A percentile compares a stretch with the other conserved stretches of the same genome.
Conservation (phyloP, 2,113 vertebrate species). For the Micromys minutus region DNA sequence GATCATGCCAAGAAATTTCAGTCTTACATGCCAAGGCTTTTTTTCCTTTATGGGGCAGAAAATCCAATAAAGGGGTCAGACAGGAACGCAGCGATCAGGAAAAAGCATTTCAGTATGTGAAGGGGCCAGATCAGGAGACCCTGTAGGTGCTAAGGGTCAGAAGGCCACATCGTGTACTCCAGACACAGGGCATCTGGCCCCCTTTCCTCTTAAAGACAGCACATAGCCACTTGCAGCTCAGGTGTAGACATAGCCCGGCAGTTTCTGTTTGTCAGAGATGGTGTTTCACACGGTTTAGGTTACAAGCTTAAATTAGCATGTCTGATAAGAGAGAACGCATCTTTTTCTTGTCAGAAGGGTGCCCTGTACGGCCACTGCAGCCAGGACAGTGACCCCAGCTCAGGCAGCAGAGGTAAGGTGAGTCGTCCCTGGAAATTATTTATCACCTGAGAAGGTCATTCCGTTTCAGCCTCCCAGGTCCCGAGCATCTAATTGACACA, state of each 20-base stretch:
- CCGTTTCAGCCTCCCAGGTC: conserved; percentile 86
- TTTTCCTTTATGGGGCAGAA: background rate
- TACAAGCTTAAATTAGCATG: conserved; percentile 79
- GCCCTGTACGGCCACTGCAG: conserved; percentile 65
- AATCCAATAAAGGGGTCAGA: too few species aligned
- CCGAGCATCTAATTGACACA: conserved; percentile 86
- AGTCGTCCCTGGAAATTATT: conserved; percentile 91
- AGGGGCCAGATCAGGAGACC: fast-evolving
- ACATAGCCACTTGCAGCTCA: fast-evolving
- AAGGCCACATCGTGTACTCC: fast-evolving
- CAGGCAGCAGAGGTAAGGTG: conserved; percentile 86
- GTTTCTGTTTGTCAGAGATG: conserved; percentile 65
- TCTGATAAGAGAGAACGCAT: conserved; percentile 76
- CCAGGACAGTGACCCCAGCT: conserved; percentile 86
- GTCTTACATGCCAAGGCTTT: background rate
- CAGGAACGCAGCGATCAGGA: background rate
- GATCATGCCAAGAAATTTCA: background rate
- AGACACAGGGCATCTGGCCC: background rate
- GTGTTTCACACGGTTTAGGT: conserved; percentile 78
- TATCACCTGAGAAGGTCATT: conserved; percentile 88
- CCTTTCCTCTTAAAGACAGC: fast-evolving
- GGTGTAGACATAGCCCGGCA: background rate
- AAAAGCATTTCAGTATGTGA: fast-evolving
- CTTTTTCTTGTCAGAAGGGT: conserved; percentile 75
- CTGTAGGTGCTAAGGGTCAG: fast-evolving